Conservation (phyloP, 2,113 vertebrate species). For the Dermatemys mawii region DNA sequence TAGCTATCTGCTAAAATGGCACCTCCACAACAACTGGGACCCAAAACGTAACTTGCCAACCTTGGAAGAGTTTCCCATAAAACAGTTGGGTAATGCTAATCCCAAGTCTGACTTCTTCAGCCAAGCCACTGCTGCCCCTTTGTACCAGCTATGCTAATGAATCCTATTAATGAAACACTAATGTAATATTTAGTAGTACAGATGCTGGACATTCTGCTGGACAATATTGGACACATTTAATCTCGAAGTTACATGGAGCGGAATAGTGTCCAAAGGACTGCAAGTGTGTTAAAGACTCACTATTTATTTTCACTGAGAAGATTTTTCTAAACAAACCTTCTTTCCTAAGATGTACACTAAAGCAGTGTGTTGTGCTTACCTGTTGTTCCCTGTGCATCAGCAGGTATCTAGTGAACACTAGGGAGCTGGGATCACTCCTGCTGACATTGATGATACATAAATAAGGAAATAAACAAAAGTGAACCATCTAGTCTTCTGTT, state of each 20-base stretch:
- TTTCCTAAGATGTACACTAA: neutral
- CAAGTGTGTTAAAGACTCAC: neutral
- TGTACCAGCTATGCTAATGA: neutral
- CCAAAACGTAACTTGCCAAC: neutral
- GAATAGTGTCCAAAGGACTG: neutral
- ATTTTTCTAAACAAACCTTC: neutral
- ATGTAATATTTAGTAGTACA: neutral
- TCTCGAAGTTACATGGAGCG: neutral
- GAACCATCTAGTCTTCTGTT: neutral
- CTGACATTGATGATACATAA: neutral
- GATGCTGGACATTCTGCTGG: neutral
- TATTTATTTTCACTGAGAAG: neutral
- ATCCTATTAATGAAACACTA: neutral
- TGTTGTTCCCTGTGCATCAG: neutral
- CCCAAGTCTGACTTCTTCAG: neutral
- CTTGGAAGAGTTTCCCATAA: neutral
- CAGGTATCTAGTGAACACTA: neutral
- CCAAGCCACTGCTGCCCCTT: neutral
- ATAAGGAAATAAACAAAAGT: neutral
- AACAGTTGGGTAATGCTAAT: neutral
- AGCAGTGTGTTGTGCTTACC: neutral
- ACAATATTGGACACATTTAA: neutral
- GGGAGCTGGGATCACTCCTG: neutral
- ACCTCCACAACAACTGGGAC: neutral
- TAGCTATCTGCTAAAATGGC: neutral